Evolutionary conservation across 30 jellyfish, hydroid and myxozoan genomes (phyloP).

Genomic region (Hydractinia symbiolongicarpus): DNA sequence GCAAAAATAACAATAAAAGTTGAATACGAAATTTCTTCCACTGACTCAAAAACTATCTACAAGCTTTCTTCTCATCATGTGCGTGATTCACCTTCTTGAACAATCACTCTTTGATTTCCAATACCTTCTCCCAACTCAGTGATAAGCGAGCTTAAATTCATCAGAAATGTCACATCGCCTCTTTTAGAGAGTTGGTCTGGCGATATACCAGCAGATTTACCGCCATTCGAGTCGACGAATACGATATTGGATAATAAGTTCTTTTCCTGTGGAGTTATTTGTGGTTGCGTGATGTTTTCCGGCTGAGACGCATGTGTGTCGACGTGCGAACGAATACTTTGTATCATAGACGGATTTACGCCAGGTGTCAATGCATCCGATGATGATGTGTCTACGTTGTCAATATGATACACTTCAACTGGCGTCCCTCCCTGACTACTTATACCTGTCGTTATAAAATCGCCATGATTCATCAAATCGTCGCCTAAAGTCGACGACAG

Average conservation of each 20-base stretch:
- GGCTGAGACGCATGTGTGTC: not conserved
- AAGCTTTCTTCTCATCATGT: too few relatives aligned
- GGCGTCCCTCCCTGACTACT: not conserved
- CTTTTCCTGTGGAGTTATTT: not conserved
- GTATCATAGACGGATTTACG: conserved; percentile 2
- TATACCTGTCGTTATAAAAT: not conserved
- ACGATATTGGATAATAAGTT: conserved; percentile 7
- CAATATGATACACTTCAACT: not conserved
- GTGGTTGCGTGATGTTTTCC: not conserved
- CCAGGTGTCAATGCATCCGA: conserved; percentile 2
- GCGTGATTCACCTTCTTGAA: not conserved
- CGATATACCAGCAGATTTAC: not conserved
- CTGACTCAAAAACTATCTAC: too few relatives aligned
- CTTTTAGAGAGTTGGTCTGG: not conserved
- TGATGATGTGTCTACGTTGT: not conserved
- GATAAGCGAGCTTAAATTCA: conserved; percentile 8
- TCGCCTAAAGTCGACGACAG: not conserved
- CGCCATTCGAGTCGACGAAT: not conserved
- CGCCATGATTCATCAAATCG: not conserved
- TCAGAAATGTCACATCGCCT: conserved; percentile 8
- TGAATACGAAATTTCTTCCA: too few relatives aligned
- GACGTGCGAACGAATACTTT: not conserved
- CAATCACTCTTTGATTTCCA: not conserved
- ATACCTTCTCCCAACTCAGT: conserved; percentile 7
- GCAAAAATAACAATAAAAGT: too few relatives aligned